Conservation (phyloP, 2,888 invertebrate genomes). For the Mantis religiosa region DNA sequence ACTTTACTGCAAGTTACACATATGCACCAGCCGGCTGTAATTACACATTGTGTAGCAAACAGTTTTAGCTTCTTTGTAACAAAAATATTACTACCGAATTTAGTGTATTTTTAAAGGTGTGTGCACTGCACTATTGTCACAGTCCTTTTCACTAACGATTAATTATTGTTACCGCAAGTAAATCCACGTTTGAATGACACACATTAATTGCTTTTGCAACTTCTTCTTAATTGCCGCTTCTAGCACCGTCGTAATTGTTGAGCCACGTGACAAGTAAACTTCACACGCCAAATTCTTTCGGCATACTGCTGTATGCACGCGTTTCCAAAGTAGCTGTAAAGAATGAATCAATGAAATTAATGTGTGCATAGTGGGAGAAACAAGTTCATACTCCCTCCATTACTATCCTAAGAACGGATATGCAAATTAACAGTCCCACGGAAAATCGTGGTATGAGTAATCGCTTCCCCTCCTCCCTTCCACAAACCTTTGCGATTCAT, state of each 20-base stretch:
- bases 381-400: background rate
- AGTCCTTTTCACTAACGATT: too few species aligned
- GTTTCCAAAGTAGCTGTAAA: background rate
- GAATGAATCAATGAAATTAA: background rate
- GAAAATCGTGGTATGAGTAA: background rate
- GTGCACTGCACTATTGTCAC: too few species aligned
- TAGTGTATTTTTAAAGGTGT: too few species aligned
- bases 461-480: background rate
- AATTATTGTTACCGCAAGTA: too few species aligned
- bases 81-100: too few species aligned
- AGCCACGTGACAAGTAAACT: background rate
- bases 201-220: too few species aligned
- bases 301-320: background rate
- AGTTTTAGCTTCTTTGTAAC: too few species aligned
- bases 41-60: too few species aligned
- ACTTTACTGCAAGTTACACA: too few species aligned
- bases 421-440: background rate
- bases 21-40: too few species aligned
- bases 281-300: background rate
- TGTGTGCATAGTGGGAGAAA: background rate
- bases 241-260: background rate
- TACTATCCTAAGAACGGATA: background rate
- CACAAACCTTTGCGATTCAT: background rate
- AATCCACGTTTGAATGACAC: too few species aligned
- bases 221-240: too few species aligned